These are phyloP conservation scores for Ophthalmolycus amberensis DNA, from an alignment of 2,113 vertebrate species.

Conservation along the genomic window DNA sequence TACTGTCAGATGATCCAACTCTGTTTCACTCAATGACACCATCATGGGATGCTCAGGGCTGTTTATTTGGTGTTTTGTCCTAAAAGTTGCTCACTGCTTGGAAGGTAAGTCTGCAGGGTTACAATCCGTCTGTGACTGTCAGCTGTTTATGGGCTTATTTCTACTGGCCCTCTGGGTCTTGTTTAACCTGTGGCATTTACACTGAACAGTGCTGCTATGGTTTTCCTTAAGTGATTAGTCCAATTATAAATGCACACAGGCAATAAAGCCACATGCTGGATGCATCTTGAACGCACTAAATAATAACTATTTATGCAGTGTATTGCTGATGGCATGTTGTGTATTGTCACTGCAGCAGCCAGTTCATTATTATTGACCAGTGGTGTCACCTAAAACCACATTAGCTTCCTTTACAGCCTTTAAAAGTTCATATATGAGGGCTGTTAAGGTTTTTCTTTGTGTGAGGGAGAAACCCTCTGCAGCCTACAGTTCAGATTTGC, in stretches of 20 bases:
- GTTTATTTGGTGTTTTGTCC: slow-evolving; percentile 73
- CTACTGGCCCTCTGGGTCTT: slow-evolving; percentile 63
- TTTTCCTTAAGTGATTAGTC: slow-evolving; percentile 53
- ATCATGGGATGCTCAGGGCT: slow-evolving; percentile 74
- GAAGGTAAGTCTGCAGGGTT: slow-evolving; percentile 76
- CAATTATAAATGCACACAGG: slow-evolving; percentile 50
- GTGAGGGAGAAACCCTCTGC: slow-evolving; percentile 44
- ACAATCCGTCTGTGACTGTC: slow-evolving; percentile 61
- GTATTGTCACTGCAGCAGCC: slow-evolving; percentile 25
- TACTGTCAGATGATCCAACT: slow-evolving; percentile 24
- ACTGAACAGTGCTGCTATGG: slow-evolving; percentile 35
- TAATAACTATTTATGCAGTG: slow-evolving; percentile 18
- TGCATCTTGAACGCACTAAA: slow-evolving; percentile 11
- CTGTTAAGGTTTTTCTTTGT: slow-evolving; percentile 23
- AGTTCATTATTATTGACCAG: slow-evolving; percentile 46
- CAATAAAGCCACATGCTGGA: slow-evolving; percentile 33
- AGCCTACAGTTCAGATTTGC: slow-evolving; percentile 12
- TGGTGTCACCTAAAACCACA: slow-evolving; percentile 40
- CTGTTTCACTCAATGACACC: slow-evolving; percentile 64
- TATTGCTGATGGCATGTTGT: slow-evolving; percentile 25
- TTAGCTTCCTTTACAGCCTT: slow-evolving; percentile 49
- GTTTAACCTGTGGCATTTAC: slow-evolving; percentile 65
- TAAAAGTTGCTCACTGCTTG: slow-evolving; percentile 70
- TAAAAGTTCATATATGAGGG: slow-evolving; percentile 55
- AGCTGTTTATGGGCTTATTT: slow-evolving; percentile 64